These are phyloP conservation scores for Myripristis murdjan DNA, from an alignment of 2,797 vertebrate genomes.

Conservation along the genomic window DNA sequence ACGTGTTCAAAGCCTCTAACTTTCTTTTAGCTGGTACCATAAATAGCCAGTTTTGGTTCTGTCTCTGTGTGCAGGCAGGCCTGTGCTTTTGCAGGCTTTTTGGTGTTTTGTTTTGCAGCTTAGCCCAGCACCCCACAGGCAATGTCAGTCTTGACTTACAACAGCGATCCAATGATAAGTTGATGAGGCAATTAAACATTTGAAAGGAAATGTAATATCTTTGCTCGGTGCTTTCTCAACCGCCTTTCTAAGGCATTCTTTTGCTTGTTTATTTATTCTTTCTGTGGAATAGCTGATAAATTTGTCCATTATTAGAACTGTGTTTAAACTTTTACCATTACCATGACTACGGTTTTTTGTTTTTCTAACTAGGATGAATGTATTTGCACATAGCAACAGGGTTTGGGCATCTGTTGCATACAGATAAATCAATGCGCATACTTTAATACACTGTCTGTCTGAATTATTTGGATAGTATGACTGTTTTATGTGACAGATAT, in stretches of 20 bases:
- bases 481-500: constrained; percentile 18
- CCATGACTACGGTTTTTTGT: constrained; percentile 56
- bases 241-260: constrained; percentile 28
- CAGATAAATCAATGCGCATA: constrained; percentile 35
- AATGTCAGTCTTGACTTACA: constrained; percentile 16
- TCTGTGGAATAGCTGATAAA: constrained; percentile 36
- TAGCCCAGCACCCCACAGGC: constrained; percentile 6
- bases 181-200: constrained; percentile 54
- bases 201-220: constrained; percentile 43
- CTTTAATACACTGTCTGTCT: background rate
- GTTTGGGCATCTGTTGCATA: constrained; percentile 40
- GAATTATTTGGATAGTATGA: constrained; percentile 10
- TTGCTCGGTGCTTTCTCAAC: constrained; percentile 19
- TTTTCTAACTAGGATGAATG: constrained; percentile 22
- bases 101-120: constrained; percentile 26
- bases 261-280: constrained; percentile 40
- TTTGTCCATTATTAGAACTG: constrained; percentile 39
- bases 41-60: background rate
- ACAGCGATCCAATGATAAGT: constrained; percentile 43
- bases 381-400: constrained; percentile 25
- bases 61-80: background rate
- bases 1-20: background rate
- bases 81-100: background rate
- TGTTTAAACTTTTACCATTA: constrained; percentile 30
- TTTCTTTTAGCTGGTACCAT: background rate